Evolutionary conservation across 2,888 invertebrate species (phyloP).

Genomic region (Sarcophaga caerulescens): DNA sequence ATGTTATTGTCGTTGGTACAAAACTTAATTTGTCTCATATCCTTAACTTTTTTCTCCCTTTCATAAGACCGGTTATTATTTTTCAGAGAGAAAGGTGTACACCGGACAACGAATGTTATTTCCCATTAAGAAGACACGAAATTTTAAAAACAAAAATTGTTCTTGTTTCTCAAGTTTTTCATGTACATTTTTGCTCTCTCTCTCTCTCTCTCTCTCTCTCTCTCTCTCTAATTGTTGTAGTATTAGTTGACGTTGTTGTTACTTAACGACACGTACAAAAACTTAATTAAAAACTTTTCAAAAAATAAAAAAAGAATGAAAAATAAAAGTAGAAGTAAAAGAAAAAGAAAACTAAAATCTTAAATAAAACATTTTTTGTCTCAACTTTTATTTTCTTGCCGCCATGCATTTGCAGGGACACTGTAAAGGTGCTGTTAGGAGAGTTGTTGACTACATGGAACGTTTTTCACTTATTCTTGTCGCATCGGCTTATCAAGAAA

Average conservation of each 20-base stretch:
- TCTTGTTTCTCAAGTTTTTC: constrained; percentile 6
- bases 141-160: constrained; percentile 43
- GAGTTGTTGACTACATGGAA: neutral
- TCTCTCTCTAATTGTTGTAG: constrained; percentile 28
- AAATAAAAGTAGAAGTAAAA: neutral
- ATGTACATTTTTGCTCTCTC: constrained; percentile 11
- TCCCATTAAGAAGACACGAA: constrained; percentile 34
- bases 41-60: constrained; percentile 1
- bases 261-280: constrained; percentile 73
- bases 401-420: neutral
- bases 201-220: neutral
- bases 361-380: neutral
- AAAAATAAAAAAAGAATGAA: constrained; percentile 25
- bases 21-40: constrained; percentile 42
- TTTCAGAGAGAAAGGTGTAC: constrained; percentile 18
- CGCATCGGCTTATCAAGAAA: neutral
- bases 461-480: constrained; percentile 9
- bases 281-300: constrained; percentile 76
- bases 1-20: constrained; percentile 24
- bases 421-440: constrained; percentile 35
- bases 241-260: constrained; percentile 66
- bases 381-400: constrained; percentile 9
- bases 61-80: constrained; percentile 17
- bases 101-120: constrained; percentile 40
- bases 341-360: neutral